phyloP scores from a whole-genome alignment of 2,113 vertebrate species.

The Ceratotherium simum region DNA sequence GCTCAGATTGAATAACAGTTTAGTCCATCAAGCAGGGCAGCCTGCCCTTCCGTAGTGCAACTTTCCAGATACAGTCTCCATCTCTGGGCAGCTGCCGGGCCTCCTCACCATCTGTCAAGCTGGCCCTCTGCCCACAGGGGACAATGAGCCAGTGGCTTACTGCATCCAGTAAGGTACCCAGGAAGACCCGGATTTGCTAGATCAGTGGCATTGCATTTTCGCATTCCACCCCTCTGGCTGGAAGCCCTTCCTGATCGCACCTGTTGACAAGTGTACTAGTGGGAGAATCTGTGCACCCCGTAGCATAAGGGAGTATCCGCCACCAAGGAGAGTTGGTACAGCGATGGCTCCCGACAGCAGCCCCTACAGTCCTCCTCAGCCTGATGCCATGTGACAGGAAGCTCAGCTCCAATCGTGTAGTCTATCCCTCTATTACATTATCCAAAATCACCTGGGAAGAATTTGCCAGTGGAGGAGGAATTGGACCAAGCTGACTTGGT shows the following conservation, averaged over 20 bases:
- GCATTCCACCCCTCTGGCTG: neutral
- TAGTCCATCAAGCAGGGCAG: neutral
- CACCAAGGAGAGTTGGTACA: neutral
- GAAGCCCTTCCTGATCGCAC: constrained; percentile 13
- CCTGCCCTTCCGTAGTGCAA: neutral
- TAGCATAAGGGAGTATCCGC: neutral
- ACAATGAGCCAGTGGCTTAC: neutral
- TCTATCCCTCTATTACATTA: neutral
- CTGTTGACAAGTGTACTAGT: neutral
- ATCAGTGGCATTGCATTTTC: neutral
- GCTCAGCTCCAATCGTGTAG: neutral
- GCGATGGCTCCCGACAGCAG: no score
- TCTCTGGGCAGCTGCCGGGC: constrained; percentile 48
- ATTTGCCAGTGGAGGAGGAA: neutral
- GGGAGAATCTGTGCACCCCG: neutral
- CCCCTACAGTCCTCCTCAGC: neutral
- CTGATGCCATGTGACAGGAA: neutral
- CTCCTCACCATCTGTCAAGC: constrained; percentile 68
- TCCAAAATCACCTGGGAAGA: neutral
- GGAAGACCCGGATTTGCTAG: neutral
- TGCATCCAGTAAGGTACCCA: neutral
- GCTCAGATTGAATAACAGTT: neutral
- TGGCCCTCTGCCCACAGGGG: constrained; percentile 22
- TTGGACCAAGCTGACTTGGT: neutral
- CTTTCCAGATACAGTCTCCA: neutral